These are phyloP conservation scores for Cassiopea xamachana DNA, from an alignment of 30 jellyfish, hydroid and myxozoan genomes.

Conservation along the genomic window DNA sequence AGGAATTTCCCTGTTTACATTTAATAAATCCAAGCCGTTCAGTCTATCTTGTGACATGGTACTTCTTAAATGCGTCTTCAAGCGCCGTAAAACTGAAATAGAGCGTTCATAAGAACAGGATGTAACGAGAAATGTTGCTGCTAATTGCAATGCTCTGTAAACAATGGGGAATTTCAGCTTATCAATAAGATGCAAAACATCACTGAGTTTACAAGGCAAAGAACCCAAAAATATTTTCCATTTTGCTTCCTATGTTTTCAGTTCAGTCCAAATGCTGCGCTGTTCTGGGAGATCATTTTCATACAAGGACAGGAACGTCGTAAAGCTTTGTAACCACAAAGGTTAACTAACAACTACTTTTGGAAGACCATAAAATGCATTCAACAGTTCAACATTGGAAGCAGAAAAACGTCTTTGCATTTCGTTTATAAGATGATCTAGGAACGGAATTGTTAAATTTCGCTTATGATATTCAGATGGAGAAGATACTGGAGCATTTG, in stretches of 20 bases:
- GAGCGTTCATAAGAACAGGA: slow-evolving; percentile 9
- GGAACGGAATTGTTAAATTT: not conserved
- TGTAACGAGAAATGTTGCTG: slow-evolving; percentile 26
- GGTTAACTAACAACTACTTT: not conserved
- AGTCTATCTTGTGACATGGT: slow-evolving; percentile 1
- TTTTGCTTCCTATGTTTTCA: not conserved
- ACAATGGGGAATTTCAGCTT: not conserved
- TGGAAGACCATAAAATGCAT: not conserved
- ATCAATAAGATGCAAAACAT: not conserved
- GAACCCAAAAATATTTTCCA: not conserved
- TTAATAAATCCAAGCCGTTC: not conserved
- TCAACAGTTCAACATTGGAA: not conserved
- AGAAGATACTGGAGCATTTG: slow-evolving; percentile 7
- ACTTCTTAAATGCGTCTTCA: not conserved
- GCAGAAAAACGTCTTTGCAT: slow-evolving; percentile 7
- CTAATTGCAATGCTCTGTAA: not conserved
- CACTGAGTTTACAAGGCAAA: not conserved
- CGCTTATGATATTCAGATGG: not conserved
- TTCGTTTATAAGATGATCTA: not conserved
- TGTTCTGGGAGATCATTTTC: not conserved
- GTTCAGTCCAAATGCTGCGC: not conserved
- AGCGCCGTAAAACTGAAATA: not conserved
- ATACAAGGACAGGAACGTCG: not conserved
- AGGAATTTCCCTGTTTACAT: not conserved
- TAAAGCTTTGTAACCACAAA: not conserved